Conservation (phyloP, 2,797 vertebrate species). For the Acestrorhynchus altus region DNA sequence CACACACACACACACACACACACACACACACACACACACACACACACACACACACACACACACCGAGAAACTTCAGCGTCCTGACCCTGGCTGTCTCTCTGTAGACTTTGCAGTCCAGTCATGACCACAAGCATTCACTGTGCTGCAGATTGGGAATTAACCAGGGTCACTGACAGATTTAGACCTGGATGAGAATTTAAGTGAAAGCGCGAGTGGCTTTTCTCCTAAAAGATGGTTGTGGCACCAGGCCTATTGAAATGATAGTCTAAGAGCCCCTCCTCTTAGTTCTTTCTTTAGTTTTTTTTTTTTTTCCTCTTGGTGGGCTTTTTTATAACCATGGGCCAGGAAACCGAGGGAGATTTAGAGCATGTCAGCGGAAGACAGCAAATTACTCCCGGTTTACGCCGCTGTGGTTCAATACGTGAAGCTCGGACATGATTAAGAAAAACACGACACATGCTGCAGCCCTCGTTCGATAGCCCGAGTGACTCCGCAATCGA, state of each 20-base stretch:
- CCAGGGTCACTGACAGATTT: not conserved
- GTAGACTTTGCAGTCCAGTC: not conserved
- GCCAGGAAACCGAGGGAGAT: constrained; percentile 75
- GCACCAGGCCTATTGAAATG: constrained; percentile 67
- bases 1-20: too few relatives aligned
- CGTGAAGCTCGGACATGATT: constrained; percentile 27
- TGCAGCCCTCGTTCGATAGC: constrained; percentile 25
- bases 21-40: too few relatives aligned
- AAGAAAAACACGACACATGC: constrained; percentile 32
- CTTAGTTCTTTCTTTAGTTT: constrained; percentile 35
- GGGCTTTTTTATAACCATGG: constrained; percentile 68
- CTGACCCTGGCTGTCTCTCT: constrained; percentile 1
- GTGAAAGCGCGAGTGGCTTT: too few relatives aligned
- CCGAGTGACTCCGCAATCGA: constrained; percentile 47
- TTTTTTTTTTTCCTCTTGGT: constrained; percentile 58
- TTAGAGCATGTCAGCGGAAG: constrained; percentile 70
- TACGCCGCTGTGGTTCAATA: constrained; percentile 4
- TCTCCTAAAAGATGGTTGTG: constrained; percentile 46
- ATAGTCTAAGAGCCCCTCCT: constrained; percentile 66
- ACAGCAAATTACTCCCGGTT: constrained; percentile 69
- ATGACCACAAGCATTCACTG: not conserved
- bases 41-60: too few relatives aligned
- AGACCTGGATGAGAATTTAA: not conserved
- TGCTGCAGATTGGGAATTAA: not conserved
- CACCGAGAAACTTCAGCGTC: not conserved